Evolutionary conservation across 2,888 invertebrate genomes (phyloP).

Genomic region (Diaprepes abbreviatus): DNA sequence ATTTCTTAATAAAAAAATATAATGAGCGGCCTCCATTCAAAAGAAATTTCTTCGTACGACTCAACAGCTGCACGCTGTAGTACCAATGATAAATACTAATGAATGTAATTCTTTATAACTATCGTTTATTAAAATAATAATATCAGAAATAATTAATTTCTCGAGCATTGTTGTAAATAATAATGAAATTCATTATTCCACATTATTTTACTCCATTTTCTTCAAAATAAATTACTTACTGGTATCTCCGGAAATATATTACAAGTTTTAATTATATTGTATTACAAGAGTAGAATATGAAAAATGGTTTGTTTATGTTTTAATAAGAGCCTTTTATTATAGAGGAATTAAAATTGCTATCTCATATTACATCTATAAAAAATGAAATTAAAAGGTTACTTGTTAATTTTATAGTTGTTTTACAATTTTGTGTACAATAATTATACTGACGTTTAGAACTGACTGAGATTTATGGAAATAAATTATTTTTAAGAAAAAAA

Average conservation of each 20-base stretch:
- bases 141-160: neutral
- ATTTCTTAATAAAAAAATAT: no score
- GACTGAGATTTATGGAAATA: no score
- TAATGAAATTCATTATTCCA: slow-evolving; percentile 18
- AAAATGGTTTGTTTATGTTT: slow-evolving; percentile 12
- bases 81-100: no score
- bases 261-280: slow-evolving; percentile 7
- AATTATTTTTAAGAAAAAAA: no score
- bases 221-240: slow-evolving; percentile 20
- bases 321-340: neutral
- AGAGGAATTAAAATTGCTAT: neutral
- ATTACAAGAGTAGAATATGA: slow-evolving; percentile 12
- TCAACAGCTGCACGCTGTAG: no score
- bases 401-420: no score
- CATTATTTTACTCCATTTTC: slow-evolving; percentile 24
- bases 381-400: no score
- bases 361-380: neutral
- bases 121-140: neutral
- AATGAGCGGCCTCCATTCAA: no score
- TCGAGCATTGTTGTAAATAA: neutral
- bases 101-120: no score
- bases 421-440: no score
- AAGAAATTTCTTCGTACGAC: no score
- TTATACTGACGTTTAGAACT: no score
- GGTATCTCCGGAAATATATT: slow-evolving; percentile 26